phyloP scores from a whole-genome alignment of 2,888 invertebrate species.

The Chrysolina oricalcia region DNA sequence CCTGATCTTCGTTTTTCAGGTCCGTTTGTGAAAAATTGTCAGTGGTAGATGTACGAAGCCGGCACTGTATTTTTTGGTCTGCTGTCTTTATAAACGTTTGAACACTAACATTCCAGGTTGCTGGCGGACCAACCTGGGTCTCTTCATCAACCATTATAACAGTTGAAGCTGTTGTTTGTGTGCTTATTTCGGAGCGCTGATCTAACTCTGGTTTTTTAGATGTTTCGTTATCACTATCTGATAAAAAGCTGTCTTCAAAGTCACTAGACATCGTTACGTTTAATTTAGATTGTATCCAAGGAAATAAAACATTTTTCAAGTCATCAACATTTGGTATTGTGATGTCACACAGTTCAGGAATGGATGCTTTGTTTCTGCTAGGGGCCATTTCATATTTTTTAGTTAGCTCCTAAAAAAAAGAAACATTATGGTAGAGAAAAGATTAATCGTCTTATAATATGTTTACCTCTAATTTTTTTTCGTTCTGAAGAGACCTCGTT shows the following conservation, averaged over 20 bases:
- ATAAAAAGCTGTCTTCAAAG: slow-evolving; percentile 1
- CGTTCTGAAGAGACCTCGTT: slow-evolving; percentile 36
- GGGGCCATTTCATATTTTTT: background rate
- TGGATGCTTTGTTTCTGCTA: slow-evolving; percentile 10
- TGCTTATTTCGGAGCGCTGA: slow-evolving; percentile 1
- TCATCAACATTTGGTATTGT: slow-evolving; percentile 25
- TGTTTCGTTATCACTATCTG: background rate
- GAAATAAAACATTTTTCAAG: slow-evolving; percentile 26
- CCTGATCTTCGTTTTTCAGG: background rate
- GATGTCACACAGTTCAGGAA: slow-evolving; percentile 39
- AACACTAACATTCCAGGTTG: slow-evolving; percentile 20
- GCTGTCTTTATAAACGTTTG: slow-evolving; percentile 17
- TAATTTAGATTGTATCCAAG: slow-evolving; percentile 36
- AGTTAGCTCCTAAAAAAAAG: slow-evolving; percentile 26
- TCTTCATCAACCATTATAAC: slow-evolving; percentile 7
- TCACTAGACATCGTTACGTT: background rate
- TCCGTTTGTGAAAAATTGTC: slow-evolving; percentile 2
- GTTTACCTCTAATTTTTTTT: slow-evolving; percentile 38
- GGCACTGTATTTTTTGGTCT: slow-evolving; percentile 26
- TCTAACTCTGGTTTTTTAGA: background rate
- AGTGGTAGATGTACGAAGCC: background rate
- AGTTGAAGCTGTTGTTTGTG: background rate
- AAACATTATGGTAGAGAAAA: slow-evolving; percentile 1
- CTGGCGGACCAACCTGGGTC: background rate
- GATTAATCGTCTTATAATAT: background rate